Percentiles rank a stretch among this genome's conserved stretches.
These are phyloP conservation scores for Gambusia affinis DNA, from an alignment of 2,113 vertebrate genomes.

Conservation along the genomic window DNA sequence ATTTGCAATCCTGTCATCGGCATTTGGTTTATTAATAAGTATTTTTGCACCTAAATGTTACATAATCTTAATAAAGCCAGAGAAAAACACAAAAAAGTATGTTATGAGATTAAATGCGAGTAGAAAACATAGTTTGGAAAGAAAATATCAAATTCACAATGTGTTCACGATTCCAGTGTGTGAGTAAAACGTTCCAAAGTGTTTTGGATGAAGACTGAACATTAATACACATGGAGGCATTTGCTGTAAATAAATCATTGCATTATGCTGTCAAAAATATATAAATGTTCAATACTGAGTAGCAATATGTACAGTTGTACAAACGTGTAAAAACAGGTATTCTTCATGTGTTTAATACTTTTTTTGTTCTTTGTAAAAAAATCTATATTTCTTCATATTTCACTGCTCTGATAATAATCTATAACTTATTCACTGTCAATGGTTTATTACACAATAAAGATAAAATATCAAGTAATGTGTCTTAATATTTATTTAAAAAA, in stretches of 20 bases:
- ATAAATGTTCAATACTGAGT: background rate
- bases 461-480: background rate
- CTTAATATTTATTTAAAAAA: no score
- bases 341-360: background rate
- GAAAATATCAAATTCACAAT: background rate
- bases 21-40: constrained; percentile 70
- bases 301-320: no score
- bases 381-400: background rate
- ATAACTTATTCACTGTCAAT: background rate
- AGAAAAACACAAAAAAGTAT: constrained; percentile 74
- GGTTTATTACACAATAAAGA: background rate
- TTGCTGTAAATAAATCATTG: background rate
- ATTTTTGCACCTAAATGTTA: constrained; percentile 80
- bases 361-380: background rate
- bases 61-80: constrained; percentile 77
- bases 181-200: background rate
- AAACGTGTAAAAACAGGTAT: no score
- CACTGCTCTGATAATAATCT: background rate
- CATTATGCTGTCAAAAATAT: background rate
- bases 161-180: background rate
- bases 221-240: background rate
- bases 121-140: background rate
- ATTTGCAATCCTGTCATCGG: constrained; percentile 81
- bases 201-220: background rate
- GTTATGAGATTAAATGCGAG: constrained; percentile 29